Evolutionary conservation across 2,888 invertebrate genomes (phyloP).

Genomic region (Ornithoptera priamus): DNA sequence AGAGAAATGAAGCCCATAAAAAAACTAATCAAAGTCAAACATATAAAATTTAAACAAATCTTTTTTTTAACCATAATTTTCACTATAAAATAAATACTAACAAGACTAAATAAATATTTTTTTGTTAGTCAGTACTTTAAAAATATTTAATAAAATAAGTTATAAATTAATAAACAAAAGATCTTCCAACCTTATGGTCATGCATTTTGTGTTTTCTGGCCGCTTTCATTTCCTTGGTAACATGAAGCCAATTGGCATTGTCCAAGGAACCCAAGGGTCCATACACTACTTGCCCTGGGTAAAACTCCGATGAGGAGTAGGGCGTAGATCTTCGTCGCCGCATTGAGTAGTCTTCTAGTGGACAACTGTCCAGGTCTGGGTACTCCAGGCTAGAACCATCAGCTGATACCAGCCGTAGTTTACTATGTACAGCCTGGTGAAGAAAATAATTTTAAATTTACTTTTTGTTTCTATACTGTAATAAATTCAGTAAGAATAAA

Average conservation of each 20-base stretch:
- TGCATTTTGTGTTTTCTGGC: constrained; percentile 81
- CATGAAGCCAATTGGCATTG: constrained; percentile 89
- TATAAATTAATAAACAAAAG: background rate
- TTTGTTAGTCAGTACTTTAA: no score
- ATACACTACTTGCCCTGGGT: constrained; percentile 81
- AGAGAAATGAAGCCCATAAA: no score
- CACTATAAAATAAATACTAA: no score
- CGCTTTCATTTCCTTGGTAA: constrained; percentile 86
- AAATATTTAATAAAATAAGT: no score
- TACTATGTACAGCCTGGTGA: constrained; percentile 81
- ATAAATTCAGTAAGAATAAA: no score
- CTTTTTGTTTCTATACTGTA: no score
- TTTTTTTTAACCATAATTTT: no score
- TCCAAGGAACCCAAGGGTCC: constrained; percentile 87
- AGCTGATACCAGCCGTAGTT: constrained; percentile 82
- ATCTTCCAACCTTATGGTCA: constrained; percentile 68
- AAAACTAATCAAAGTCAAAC: no score
- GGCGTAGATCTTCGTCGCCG: constrained; percentile 80
- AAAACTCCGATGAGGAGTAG: constrained; percentile 72
- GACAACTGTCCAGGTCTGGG: constrained; percentile 84
- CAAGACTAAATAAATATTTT: no score
- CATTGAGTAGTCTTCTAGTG: constrained; percentile 86
- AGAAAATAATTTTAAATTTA: constrained; percentile 8
- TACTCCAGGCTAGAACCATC: constrained; percentile 84
- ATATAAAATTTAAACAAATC: no score